Conservation (phyloP, 2,888 invertebrate species). For the Cephus runcator region DNA sequence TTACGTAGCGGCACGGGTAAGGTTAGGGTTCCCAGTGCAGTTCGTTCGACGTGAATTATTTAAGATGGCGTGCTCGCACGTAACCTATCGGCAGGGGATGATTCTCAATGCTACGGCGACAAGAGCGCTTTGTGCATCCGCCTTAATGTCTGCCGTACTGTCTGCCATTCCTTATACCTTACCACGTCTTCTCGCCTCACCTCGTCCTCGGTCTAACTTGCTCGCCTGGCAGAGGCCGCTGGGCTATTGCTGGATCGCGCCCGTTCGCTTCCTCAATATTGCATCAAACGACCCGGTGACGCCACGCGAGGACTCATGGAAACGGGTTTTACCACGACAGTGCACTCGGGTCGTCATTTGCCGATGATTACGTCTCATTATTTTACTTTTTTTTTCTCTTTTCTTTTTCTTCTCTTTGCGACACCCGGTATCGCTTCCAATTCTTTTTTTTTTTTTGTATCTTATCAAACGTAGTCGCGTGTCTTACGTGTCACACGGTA, state of each 20-base stretch:
- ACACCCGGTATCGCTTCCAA: not conserved
- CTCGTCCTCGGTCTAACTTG: not conserved
- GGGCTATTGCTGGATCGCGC: not conserved
- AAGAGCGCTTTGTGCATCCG: not conserved
- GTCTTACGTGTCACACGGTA: not conserved
- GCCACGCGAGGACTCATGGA: not conserved
- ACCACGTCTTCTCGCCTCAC: not conserved
- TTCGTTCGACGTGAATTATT: slow-evolving; percentile 53
- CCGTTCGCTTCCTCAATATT: slow-evolving; percentile 20
- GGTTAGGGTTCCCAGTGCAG: not conserved
- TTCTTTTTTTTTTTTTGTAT: not conserved
- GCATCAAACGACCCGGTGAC: slow-evolving; percentile 31
- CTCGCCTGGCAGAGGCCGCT: not conserved
- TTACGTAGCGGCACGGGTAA: not conserved
- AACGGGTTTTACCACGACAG: not conserved
- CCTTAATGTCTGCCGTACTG: not conserved
- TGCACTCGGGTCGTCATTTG: not conserved
- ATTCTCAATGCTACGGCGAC: not conserved
- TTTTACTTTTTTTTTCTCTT: not conserved
- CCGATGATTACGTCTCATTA: not conserved
- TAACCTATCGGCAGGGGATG: not conserved
- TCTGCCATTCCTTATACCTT: not conserved
- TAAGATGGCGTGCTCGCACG: slow-evolving; percentile 52
- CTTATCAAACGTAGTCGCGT: not conserved
- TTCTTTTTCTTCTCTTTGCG: not conserved